phyloP scores from a whole-genome alignment of 1,140 invertebrate species.

The Drosophila navojoa region DNA sequence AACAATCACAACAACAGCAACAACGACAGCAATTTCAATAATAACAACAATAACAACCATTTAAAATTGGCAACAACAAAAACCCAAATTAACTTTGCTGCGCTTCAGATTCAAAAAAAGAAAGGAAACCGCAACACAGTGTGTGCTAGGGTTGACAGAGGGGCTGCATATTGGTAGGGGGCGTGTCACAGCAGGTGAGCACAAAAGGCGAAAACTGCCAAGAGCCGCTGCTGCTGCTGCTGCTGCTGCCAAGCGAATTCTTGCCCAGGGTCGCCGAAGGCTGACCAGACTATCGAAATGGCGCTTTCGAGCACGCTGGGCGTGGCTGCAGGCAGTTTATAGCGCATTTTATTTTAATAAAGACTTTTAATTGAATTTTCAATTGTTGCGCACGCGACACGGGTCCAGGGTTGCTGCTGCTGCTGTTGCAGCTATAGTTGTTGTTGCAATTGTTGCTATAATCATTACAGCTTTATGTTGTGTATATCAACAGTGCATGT shows the following conservation, averaged over 20 bases:
- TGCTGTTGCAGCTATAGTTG: constrained; percentile 46
- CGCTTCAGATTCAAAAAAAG: constrained; percentile 61
- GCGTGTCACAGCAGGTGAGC: constrained; percentile 63
- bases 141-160: constrained; percentile 6
- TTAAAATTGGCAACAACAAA: constrained; percentile 59
- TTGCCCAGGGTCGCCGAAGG: constrained; percentile 2
- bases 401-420: constrained; percentile 23
- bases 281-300: constrained; percentile 3
- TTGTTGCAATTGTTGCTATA: constrained; percentile 23
- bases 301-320: constrained; percentile 20
- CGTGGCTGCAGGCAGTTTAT: constrained; percentile 50
- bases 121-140: constrained; percentile 50
- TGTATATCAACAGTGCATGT: constrained; percentile 14
- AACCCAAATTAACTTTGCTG: constrained; percentile 78
- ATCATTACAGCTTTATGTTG: constrained; percentile 32
- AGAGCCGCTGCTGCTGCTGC: constrained; percentile 10
- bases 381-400: constrained; percentile 65
- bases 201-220: constrained; percentile 64
- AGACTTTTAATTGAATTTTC: constrained; percentile 82
- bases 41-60: constrained; percentile 48
- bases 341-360: constrained; percentile 81
- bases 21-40: constrained; percentile 35
- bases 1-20: constrained; percentile 23
- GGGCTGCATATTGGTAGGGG: neutral
- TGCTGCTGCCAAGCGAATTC: constrained; percentile 26